These are phyloP conservation scores for Distichodus sexfasciatus DNA, from an alignment of 2,797 vertebrate species.

Conservation along the genomic window DNA sequence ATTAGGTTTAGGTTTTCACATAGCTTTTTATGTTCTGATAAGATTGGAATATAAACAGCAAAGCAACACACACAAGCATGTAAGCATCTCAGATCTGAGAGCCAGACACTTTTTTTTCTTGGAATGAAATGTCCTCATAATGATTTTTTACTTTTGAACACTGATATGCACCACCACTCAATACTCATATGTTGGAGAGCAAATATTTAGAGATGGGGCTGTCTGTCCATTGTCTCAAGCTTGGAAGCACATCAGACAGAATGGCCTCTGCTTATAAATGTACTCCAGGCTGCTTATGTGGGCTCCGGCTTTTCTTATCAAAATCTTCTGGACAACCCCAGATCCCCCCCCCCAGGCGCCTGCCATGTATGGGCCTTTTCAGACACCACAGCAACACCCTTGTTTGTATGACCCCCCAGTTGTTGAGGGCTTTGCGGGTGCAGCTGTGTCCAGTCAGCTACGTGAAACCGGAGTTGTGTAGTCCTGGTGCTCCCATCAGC, in stretches of 20 bases:
- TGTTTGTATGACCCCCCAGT: conserved; percentile 83
- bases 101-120: background rate
- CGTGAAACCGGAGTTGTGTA: conserved; percentile 80
- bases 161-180: conserved; percentile 7
- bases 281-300: conserved; percentile 50
- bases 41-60: no score
- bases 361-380: conserved; percentile 54
- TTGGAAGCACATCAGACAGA: conserved; percentile 58
- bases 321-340: conserved; percentile 56
- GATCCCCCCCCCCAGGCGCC: conserved; percentile 70
- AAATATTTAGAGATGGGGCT: conserved; percentile 22
- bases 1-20: no score
- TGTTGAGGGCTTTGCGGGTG: conserved; percentile 71
- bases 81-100: background rate
- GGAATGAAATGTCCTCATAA: background rate
- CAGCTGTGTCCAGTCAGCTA: conserved; percentile 85
- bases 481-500: conserved; percentile 62
- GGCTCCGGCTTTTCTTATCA: conserved; percentile 52
- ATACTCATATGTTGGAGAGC: conserved; percentile 30
- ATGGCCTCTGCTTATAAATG: conserved; percentile 31
- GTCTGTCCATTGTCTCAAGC: conserved; percentile 42
- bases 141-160: background rate
- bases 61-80: background rate
- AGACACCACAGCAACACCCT: conserved; percentile 78
- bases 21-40: no score